A percentile compares a stretch with the other conserved stretches of the same genome.
phyloP scores from a whole-genome alignment of 2,113 vertebrate genomes.

The Pedetes capensis region DNA sequence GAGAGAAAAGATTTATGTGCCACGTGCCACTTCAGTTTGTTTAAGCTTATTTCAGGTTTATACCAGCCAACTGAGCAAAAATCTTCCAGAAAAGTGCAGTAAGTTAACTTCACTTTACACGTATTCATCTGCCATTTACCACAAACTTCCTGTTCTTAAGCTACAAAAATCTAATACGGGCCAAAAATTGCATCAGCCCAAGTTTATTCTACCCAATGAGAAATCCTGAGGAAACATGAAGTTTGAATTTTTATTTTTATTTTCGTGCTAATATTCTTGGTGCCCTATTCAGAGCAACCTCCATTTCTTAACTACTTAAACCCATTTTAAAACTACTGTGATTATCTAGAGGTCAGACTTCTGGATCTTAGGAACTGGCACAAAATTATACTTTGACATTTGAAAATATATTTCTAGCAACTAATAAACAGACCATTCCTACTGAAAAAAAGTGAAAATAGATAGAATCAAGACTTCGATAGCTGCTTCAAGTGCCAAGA shows the following conservation, averaged over 20 bases:
- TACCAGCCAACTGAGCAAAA: not conserved
- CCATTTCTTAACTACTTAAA: not conserved
- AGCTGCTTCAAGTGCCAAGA: not conserved
- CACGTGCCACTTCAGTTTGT: not conserved
- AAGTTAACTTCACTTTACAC: not conserved
- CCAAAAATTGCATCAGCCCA: not conserved
- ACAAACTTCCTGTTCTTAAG: slow-evolving; percentile 18
- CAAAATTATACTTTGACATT: not conserved
- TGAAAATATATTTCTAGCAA: not conserved
- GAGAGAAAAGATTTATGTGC: not conserved
- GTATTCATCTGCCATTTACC: not conserved
- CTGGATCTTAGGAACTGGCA: not conserved
- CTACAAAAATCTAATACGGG: not conserved
- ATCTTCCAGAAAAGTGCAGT: not conserved
- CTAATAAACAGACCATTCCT: not conserved
- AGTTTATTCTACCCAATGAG: not conserved
- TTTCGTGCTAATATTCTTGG: not conserved
- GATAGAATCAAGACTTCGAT: not conserved
- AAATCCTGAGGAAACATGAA: not conserved
- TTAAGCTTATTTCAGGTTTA: not conserved
- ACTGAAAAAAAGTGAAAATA: not conserved
- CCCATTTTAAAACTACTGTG: not conserved
- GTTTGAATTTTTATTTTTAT: not conserved
- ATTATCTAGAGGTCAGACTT: not conserved
- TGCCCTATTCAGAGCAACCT: not conserved